Evolutionary conservation across 2,888 invertebrate species (phyloP).

Genomic region (Dicycla oo): DNA sequence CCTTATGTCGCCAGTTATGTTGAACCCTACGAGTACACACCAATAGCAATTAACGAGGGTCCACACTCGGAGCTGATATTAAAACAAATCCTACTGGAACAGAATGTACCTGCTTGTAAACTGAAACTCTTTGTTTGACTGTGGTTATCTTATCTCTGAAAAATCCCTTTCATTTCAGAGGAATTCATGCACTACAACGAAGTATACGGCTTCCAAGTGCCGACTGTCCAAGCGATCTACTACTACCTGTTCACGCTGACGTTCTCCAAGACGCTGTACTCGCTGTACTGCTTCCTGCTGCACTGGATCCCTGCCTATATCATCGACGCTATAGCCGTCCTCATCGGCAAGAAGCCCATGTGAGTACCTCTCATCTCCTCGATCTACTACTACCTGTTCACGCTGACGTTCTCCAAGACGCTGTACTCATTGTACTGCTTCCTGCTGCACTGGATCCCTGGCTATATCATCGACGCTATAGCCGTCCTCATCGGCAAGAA

Average conservation of each 20-base stretch:
- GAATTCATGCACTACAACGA: conserved; percentile 90
- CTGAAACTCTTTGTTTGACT: background rate
- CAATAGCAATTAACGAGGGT: too few species aligned
- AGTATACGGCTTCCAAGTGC: conserved; percentile 88
- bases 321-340: conserved; percentile 88
- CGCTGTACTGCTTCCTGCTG: conserved; percentile 90
- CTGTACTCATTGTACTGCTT: too few species aligned
- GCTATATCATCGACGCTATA: too few species aligned
- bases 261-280: conserved; percentile 89
- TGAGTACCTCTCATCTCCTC: conserved; percentile 77
- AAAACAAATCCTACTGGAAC: too few species aligned
- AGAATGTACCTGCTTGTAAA: background rate
- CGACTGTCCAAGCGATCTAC: conserved; percentile 91
- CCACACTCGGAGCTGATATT: too few species aligned
- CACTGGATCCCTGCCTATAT: conserved; percentile 92
- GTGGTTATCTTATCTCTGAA: background rate
- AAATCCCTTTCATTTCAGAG: conserved; percentile 72
- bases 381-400: too few species aligned
- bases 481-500: too few species aligned
- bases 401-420: too few species aligned
- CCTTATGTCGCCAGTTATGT: too few species aligned
- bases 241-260: conserved; percentile 92
- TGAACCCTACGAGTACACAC: too few species aligned
- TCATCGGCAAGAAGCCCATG: conserved; percentile 92
- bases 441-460: too few species aligned